Evolutionary conservation across 2,797 vertebrate species (phyloP).

Genomic region (Pseudochirops corinnae): DNA sequence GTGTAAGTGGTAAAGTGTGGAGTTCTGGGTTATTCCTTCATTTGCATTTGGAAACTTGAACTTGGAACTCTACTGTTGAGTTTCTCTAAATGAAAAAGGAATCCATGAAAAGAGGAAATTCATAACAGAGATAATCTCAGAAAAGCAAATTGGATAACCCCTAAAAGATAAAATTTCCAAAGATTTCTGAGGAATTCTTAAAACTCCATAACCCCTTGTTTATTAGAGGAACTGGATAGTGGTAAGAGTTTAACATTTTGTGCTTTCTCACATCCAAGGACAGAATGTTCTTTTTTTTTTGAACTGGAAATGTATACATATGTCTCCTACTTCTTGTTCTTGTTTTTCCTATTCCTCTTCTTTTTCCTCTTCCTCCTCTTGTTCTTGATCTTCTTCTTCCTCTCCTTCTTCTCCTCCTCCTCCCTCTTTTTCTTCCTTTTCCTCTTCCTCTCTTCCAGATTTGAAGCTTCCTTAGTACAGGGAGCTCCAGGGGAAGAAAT

Average conservation of each 20-base stretch:
- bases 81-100: background rate
- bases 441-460: background rate
- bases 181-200: background rate
- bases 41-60: background rate
- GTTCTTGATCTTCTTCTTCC: background rate
- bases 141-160: background rate
- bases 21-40: slow-evolving; percentile 5
- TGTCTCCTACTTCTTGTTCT: too few species aligned
- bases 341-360: too few species aligned
- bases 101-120: background rate
- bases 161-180: background rate
- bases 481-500: background rate
- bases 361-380: too few species aligned
- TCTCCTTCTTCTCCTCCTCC: background rate
- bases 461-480: background rate
- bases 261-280: too few species aligned
- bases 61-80: background rate
- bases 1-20: slow-evolving; percentile 1
- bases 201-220: too few species aligned
- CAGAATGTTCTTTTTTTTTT: too few species aligned
- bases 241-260: too few species aligned
- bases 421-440: rapidly evolving
- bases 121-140: background rate
- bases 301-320: too few species aligned
- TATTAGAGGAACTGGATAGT: too few species aligned